These are phyloP conservation scores for Drosophila seguyi DNA, from an alignment of 1,140 invertebrate genomes.

Conservation along the genomic window DNA sequence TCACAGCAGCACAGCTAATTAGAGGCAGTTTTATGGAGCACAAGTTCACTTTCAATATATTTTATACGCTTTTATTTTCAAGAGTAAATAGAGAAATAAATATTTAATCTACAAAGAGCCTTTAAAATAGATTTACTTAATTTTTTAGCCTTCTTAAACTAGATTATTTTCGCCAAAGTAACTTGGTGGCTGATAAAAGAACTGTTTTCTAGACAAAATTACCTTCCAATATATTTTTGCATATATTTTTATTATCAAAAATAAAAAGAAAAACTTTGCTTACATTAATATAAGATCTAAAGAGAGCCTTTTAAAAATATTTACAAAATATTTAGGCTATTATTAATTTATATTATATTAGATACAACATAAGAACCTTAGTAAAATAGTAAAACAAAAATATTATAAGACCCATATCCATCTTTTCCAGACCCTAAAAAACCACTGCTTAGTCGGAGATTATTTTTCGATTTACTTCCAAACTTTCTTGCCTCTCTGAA, in stretches of 20 bases:
- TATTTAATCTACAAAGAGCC: too few relatives aligned
- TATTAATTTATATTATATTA: background rate
- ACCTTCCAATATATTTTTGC: background rate
- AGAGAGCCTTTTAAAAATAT: background rate
- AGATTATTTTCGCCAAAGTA: too few relatives aligned
- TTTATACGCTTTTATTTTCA: background rate
- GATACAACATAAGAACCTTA: background rate
- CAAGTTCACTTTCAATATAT: background rate
- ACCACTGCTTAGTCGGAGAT: slow-evolving; percentile 15
- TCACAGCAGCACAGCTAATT: slow-evolving; percentile 9
- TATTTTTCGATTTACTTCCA: slow-evolving; percentile 30
- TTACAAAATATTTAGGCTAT: background rate
- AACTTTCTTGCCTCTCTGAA: slow-evolving; percentile 10
- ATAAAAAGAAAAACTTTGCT: too few relatives aligned
- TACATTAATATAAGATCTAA: too few relatives aligned
- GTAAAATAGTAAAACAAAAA: background rate
- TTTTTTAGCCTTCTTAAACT: background rate
- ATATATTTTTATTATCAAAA: too few relatives aligned
- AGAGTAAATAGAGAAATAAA: background rate
- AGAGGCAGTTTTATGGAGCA: background rate
- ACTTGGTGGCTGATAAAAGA: too few relatives aligned
- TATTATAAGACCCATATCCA: background rate
- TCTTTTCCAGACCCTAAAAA: background rate
- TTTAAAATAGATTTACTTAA: background rate
- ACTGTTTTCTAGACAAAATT: too few relatives aligned